A percentile compares a stretch with the other conserved stretches of the same genome.
These are phyloP conservation scores for Chiroxiphia lanceolata DNA, from an alignment of 2,797 vertebrate species.

Conservation along the genomic window DNA sequence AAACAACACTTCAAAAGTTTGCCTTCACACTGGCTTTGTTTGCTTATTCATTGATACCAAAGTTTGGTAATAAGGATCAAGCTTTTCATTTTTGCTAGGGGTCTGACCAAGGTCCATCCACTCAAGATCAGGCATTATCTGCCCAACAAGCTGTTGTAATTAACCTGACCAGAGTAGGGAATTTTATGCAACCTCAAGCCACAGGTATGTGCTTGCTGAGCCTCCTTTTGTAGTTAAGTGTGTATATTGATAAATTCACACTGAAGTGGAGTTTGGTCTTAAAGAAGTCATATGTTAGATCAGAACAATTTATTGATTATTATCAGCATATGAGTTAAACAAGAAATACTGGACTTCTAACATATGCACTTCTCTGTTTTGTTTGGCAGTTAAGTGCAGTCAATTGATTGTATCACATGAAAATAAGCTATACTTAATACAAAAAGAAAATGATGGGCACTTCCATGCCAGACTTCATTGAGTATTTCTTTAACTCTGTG, in stretches of 20 bases:
- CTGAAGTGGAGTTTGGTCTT: slow-evolving; percentile 65
- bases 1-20: background rate
- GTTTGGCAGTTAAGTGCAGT: background rate
- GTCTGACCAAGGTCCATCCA: slow-evolving; percentile 80
- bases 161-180: slow-evolving; percentile 90
- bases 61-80: slow-evolving; percentile 45
- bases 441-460: background rate
- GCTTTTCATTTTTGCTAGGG: slow-evolving; percentile 78
- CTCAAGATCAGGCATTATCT: slow-evolving; percentile 87
- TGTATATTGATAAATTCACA: background rate
- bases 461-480: slow-evolving; percentile 39
- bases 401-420: background rate
- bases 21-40: slow-evolving; percentile 1
- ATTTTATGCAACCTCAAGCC: slow-evolving; percentile 91
- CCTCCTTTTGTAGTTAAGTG: background rate
- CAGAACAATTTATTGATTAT: background rate
- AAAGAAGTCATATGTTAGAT: background rate
- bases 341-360: background rate
- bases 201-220: slow-evolving; percentile 80
- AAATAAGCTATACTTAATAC: background rate
- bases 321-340: background rate
- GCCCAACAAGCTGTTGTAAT: slow-evolving; percentile 93
- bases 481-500: slow-evolving; percentile 24
- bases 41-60: background rate
- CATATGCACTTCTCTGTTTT: background rate